A percentile compares a stretch with the other conserved stretches of the same genome.
Conservation (phyloP, 2,888 invertebrate species). For the Helicoverpa assulta region DNA sequence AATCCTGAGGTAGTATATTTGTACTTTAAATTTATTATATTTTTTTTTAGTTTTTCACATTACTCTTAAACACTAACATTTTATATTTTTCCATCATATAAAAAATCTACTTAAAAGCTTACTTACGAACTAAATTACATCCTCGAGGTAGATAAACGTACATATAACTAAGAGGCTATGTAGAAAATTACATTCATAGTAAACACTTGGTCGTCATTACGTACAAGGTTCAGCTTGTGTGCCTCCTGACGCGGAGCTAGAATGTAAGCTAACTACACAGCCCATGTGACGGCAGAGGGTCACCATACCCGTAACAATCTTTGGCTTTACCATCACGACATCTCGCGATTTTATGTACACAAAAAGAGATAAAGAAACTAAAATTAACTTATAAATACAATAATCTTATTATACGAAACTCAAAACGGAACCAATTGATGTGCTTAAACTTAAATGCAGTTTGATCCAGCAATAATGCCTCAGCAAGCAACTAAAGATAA, state of each 20-base stretch:
- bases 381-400: slow-evolving; percentile 72
- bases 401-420: slow-evolving; percentile 74
- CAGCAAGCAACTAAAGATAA: slow-evolving; percentile 55
- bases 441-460: slow-evolving; percentile 74
- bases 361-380: slow-evolving; percentile 74
- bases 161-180: slow-evolving; percentile 76
- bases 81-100: slow-evolving; percentile 87
- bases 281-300: slow-evolving; percentile 90
- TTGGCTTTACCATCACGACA: slow-evolving; percentile 91
- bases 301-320: slow-evolving; percentile 90
- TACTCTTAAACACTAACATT: slow-evolving; percentile 81
- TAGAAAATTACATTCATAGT: slow-evolving; percentile 74
- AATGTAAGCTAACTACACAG: slow-evolving; percentile 76
- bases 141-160: slow-evolving; percentile 90
- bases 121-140: slow-evolving; percentile 84
- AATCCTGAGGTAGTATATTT: slow-evolving; percentile 90
- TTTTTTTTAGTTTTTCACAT: slow-evolving; percentile 81
- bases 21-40: slow-evolving; percentile 83
- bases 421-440: slow-evolving; percentile 74
- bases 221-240: slow-evolving; percentile 38
- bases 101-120: slow-evolving; percentile 88
- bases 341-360: slow-evolving; percentile 86
- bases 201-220: slow-evolving; percentile 43
- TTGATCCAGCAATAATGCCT: slow-evolving; percentile 72
- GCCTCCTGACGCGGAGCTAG: slow-evolving; percentile 48